Base-by-base conservation (phyloP, 2,113 vertebrate genomes). In the Pelecanus crispus region DNA sequence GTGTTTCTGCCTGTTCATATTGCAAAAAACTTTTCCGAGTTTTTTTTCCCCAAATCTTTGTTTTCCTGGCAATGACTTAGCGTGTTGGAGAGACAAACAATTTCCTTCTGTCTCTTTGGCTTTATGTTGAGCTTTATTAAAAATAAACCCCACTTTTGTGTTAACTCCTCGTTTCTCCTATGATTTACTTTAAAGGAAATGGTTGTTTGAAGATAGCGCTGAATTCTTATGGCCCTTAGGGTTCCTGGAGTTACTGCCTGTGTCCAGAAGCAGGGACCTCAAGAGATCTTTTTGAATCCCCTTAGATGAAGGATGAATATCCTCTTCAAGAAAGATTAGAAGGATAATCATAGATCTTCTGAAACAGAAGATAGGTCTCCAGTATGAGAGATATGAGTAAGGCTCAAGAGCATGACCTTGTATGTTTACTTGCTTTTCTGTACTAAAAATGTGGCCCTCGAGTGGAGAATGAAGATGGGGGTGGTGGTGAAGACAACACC, bases 261-360 rank as follows among this genome's bases (percentile, higher is more conserved):
- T 52, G 55, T 68, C 65, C 71, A 49, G 32, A 74, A 78, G 80
- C 75, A 86, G 68, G 74, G 66, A 86, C 50, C 47, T 86, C 14
- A 25, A 53, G 38, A 86, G 63, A 61, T 45, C 61, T 36, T 73
- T 72, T 17, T 75, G 88, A 88, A 78, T 95, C 88, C 73, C 90
- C 67, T 93, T 45, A 81, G 80, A 38, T 44, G 71, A 17, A 80
- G 77, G 84, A 74, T 86, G 88, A 88, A 31, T 93, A 80, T 93
- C 80, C 75, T 93, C 58, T 53, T 74, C 87, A 67, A 17, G 93
- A 73, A 93, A 94, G 78, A 95, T 93, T 75, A 74, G 91, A 73
- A 75, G 94, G 94, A 86, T 93, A 81, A 97, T 96, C 50, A 13
- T 7, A 80, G 96, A 73, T 95, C 91, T 83, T 87, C 85, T 82